Evolutionary conservation across 2,888 invertebrate species (phyloP), one percentile per base, ranked within the genome.

Genomic region (Apodemia zela): DNA sequence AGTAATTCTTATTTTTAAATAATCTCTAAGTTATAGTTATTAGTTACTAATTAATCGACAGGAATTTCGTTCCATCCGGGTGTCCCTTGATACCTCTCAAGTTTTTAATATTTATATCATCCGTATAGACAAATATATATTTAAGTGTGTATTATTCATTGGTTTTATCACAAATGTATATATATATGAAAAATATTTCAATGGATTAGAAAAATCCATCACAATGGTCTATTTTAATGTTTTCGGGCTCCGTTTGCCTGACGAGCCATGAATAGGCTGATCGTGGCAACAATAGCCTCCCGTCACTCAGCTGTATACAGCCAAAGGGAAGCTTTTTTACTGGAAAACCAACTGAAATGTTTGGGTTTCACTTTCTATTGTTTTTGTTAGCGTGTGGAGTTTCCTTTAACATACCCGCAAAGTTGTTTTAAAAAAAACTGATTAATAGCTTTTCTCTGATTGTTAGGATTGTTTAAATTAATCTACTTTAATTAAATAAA

Each of bases 161-260:
- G 38, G 38, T 38, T 38, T 38, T 38, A 15, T 38, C 3, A 49
- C 11, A 13, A 21, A 11, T 51, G 11, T 61, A 51, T 61, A 58
- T 29, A 59, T 58, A 58, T 29, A 59, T 58, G 45, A 62, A 58
- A 62, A 63, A 59, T 63, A 47, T 63, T 63, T 63, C 62, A 63
- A 59, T 59, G 62, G 63, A 77, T 74, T 80, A 81, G 79, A 82
- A 85, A 82, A 82, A 84, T 79, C 25, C 81, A 80, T 79, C 82
- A 87, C 83, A 87, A 84, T 85, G 77, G 81, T 80, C 81, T 85
- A 88, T 88, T 88, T 87, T 81, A 85, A 86, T 86, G 84, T 86
- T 86, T 84, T 79, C 80, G 77, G 77, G 80, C 77, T 77, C 77
- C 78, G 80, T 78, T 84, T 81, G 80, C 76, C 78, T 76, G 77